Percentiles rank a stretch among this genome's conserved stretches.
phyloP scores from a whole-genome alignment of 2,113 vertebrate genomes.

The Carassius auratus region DNA sequence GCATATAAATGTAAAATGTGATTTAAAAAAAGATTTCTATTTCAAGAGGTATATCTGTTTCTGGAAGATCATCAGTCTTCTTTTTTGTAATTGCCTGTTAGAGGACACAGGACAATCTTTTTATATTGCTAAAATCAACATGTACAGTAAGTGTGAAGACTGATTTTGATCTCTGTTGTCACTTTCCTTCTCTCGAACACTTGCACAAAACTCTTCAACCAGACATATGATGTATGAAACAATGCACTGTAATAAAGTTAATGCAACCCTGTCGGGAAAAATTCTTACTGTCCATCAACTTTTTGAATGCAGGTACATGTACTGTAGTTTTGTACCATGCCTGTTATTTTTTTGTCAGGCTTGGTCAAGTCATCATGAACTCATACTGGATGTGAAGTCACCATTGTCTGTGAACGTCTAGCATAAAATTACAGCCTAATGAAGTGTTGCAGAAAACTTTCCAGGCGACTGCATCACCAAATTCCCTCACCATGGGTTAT shows the following conservation, averaged over 20 bases:
- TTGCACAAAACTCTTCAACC: neutral
- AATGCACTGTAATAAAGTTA: neutral
- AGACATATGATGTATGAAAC: too few relatives aligned
- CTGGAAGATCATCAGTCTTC: slow-evolving; percentile 21
- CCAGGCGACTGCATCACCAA: neutral
- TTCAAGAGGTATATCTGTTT: neutral
- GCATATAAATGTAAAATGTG: neutral
- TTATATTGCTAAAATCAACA: slow-evolving; percentile 16
- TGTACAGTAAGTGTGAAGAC: slow-evolving; percentile 23
- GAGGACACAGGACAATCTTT: slow-evolving; percentile 14
- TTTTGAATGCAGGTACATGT: neutral
- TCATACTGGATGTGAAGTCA: neutral
- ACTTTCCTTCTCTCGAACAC: neutral
- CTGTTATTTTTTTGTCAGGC: neutral
- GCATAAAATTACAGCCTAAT: neutral
- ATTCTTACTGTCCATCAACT: neutral
- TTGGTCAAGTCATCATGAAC: neutral
- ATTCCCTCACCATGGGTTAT: slow-evolving; percentile 20
- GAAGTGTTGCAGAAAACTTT: neutral
- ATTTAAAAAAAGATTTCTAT: too few relatives aligned
- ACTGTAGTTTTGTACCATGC: neutral
- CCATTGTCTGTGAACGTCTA: neutral
- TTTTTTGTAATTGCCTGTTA: neutral
- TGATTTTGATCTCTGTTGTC: slow-evolving; percentile 6
- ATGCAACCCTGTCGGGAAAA: neutral